Evolutionary conservation across 2,797 vertebrate species (phyloP).

Genomic region (Anas flavirostris): DNA sequence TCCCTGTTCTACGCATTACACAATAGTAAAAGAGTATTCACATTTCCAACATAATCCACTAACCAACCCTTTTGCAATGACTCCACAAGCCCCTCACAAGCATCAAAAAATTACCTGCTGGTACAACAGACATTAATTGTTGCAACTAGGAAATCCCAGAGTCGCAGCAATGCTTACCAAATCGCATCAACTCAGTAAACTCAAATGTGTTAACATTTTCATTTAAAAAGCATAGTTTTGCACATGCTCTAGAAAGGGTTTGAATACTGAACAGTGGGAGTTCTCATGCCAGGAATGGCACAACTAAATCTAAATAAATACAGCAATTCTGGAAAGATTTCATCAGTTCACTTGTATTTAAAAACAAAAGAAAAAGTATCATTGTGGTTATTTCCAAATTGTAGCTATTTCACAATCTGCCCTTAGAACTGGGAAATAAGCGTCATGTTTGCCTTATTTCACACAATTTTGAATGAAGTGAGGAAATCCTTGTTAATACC

Average conservation of each 20-base stretch:
- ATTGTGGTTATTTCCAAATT: neutral
- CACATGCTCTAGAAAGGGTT: accelerated
- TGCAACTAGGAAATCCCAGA: neutral
- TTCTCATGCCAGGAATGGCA: accelerated
- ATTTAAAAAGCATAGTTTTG: neutral
- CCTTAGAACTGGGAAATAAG: neutral
- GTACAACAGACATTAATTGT: neutral
- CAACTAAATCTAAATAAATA: neutral
- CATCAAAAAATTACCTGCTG: neutral
- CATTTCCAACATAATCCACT: neutral
- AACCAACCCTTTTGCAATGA: neutral
- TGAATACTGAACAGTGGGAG: neutral
- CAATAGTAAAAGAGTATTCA: neutral
- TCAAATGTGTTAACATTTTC: neutral
- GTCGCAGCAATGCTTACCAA: neutral
- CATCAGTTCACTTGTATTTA: neutral
- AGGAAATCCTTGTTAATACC: neutral
- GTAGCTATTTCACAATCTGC: neutral
- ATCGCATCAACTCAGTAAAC: neutral
- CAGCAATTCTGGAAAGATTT: neutral
- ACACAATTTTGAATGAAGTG: neutral
- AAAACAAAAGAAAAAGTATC: neutral
- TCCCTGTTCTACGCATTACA: neutral
- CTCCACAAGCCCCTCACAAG: neutral
- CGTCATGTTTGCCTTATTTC: neutral